A percentile compares a stretch with the other conserved stretches of the same genome.
Conservation (phyloP, 2,888 invertebrate species). For the Vandiemenella viatica region DNA sequence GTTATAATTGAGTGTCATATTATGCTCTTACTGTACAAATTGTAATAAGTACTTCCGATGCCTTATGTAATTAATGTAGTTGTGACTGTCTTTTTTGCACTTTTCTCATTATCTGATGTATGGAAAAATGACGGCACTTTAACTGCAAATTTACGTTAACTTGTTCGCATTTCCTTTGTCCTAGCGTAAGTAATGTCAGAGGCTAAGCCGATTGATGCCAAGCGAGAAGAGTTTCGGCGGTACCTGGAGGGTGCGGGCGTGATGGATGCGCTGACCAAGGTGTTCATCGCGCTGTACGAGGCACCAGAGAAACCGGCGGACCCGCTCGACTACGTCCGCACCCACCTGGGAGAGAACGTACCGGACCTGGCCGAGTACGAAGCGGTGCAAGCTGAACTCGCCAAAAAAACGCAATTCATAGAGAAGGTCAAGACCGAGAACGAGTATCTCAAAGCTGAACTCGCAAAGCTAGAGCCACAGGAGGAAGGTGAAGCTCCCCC, state of each 20-base stretch:
- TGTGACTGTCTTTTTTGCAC: no score
- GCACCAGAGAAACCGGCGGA: neutral
- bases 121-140: no score
- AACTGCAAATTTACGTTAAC: no score
- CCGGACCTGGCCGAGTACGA: neutral
- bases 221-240: neutral
- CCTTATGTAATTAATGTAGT: no score
- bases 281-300: neutral
- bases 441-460: neutral
- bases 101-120: no score
- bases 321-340: neutral
- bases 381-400: neutral
- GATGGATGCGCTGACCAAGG: neutral
- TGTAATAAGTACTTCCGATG: no score
- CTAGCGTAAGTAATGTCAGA: no score
- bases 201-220: neutral
- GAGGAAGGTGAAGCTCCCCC: neutral
- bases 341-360: neutral
- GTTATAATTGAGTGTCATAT: no score
- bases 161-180: no score
- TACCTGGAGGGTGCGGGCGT: neutral
- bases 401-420: neutral
- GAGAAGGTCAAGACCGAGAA: neutral
- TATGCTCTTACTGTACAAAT: no score
- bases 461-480: neutral